Conservation (phyloP, 1,140 invertebrate genomes). For the Drosophila varians region DNA sequence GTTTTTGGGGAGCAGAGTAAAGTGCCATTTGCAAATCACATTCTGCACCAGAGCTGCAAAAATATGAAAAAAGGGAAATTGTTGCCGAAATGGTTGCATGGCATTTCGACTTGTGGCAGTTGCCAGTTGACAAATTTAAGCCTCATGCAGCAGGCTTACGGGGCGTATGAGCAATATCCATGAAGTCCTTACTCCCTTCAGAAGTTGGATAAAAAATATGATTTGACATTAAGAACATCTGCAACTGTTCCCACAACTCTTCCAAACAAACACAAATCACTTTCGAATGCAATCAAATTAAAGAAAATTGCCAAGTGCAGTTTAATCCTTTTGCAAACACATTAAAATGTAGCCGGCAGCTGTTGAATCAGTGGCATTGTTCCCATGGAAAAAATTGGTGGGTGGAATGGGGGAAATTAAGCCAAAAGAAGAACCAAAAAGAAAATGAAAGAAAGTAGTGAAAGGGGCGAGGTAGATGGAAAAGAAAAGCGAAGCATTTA, state of each 20-base stretch:
- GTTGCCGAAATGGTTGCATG: conserved; percentile 17
- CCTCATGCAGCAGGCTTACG: neutral
- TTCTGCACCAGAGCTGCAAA: conserved; percentile 14
- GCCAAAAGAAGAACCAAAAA: conserved; percentile 3
- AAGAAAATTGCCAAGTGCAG: conserved; percentile 38
- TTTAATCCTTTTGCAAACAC: conserved; percentile 56
- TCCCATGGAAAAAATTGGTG: conserved; percentile 11
- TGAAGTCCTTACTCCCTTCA: no score
- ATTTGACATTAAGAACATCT: neutral
- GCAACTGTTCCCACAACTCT: neutral
- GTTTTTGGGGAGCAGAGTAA: neutral
- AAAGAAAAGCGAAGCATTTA: conserved; percentile 53
- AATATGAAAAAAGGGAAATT: conserved; percentile 21
- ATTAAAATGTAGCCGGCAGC: conserved; percentile 52
- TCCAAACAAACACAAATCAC: conserved; percentile 18
- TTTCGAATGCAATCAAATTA: conserved; percentile 29
- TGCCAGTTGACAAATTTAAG: conserved; percentile 21
- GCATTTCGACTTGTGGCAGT: conserved; percentile 17
- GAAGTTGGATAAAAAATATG: neutral
- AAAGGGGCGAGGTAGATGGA: neutral
- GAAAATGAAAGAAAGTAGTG: conserved; percentile 16
- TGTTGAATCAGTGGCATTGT: conserved; percentile 39
- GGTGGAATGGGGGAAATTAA: conserved; percentile 13
- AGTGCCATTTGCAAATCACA: conserved; percentile 48
- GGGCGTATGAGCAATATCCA: conserved; percentile 5